Conservation (phyloP, 2,113 vertebrate species). For the Anoplopoma fimbria region DNA sequence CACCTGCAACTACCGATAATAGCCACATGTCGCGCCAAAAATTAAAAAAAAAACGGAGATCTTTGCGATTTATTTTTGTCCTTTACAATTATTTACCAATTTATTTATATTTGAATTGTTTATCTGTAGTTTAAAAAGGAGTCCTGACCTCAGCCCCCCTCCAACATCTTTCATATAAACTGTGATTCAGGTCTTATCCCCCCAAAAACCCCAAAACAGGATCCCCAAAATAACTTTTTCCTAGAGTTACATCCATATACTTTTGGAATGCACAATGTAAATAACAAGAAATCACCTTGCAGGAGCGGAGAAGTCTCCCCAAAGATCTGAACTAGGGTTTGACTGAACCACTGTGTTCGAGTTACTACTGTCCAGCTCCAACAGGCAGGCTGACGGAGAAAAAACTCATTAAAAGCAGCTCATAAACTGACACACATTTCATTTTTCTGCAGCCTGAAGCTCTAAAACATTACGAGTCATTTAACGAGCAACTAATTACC, state of each 20-base stretch:
- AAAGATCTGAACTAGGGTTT: constrained; percentile 83
- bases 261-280: background rate
- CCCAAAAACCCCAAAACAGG: background rate
- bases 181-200: background rate
- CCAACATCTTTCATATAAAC: background rate
- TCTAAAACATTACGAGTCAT: no score
- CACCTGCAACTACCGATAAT: no score
- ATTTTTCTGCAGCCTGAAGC: constrained; percentile 15
- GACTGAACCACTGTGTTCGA: constrained; percentile 79
- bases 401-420: background rate
- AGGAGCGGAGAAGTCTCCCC: constrained; percentile 93
- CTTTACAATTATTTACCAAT: background rate
- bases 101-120: background rate
- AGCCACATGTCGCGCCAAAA: no score
- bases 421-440: constrained; percentile 32
- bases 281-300: constrained; percentile 84
- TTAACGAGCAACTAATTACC: constrained; percentile 27
- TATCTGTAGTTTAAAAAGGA: background rate
- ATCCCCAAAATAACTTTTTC: no score
- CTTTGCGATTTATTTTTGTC: background rate
- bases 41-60: no score
- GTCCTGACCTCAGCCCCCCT: background rate
- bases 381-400: constrained; percentile 67
- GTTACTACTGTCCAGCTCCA: constrained; percentile 81
- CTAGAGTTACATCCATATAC: background rate